These are phyloP conservation scores for Danio kyathit DNA, from an alignment of 2,797 vertebrate genomes.

Conservation along the genomic window DNA sequence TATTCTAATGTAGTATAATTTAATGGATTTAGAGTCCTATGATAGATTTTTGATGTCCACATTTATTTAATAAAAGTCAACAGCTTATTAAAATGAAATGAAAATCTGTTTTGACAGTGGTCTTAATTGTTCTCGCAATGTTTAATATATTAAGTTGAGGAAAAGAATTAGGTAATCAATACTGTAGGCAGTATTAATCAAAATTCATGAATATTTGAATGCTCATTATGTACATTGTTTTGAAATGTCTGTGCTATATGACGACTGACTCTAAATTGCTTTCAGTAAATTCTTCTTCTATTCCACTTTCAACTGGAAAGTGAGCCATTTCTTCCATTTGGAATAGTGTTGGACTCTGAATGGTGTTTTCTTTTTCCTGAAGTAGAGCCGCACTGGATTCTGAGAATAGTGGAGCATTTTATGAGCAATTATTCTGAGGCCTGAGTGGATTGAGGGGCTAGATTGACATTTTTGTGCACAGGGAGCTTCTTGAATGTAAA, in stretches of 20 bases:
- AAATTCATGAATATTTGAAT: neutral
- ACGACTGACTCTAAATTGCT: no score
- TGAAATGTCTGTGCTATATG: neutral
- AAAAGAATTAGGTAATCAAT: neutral
- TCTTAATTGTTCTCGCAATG: neutral
- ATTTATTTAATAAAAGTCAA: neutral
- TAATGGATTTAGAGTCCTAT: no score
- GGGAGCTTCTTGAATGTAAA: conserved; percentile 42
- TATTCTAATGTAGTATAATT: no score
- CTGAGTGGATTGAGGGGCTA: conserved; percentile 35
- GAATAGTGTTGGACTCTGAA: conserved; percentile 3
- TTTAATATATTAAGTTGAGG: neutral
- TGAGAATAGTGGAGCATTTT: conserved; percentile 31
- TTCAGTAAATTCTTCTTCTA: neutral
- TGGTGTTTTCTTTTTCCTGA: neutral
- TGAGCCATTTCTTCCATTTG: neutral
- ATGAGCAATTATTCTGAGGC: conserved; percentile 38
- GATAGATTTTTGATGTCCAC: neutral
- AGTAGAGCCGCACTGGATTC: conserved; percentile 11
- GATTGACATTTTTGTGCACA: conserved; percentile 36
- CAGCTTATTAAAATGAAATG: neutral
- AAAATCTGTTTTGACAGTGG: neutral
- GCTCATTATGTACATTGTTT: neutral
- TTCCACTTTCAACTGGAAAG: neutral
- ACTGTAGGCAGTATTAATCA: neutral